Percentiles rank a stretch among this genome's conserved stretches.
These are phyloP conservation scores for Tetanocera ferruginea DNA, from an alignment of 2,888 invertebrate genomes.

Conservation along the genomic window DNA sequence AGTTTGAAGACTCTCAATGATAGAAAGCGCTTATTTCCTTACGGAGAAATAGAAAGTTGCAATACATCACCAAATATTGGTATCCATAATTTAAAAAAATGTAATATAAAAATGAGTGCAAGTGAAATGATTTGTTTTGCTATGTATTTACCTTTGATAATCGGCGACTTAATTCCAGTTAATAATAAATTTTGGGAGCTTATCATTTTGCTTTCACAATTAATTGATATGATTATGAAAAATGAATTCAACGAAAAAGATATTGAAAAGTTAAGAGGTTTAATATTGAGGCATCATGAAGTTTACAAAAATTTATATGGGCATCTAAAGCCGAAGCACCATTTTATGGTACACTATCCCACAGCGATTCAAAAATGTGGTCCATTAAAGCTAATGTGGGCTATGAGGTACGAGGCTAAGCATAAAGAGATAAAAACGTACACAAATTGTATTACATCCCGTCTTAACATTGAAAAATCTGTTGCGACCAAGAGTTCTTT, in stretches of 20 bases:
- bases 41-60: neutral
- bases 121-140: neutral
- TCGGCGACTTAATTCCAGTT: neutral
- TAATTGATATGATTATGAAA: too few species aligned
- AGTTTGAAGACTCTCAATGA: neutral
- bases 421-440: constrained; percentile 8
- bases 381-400: neutral
- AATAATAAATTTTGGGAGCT: neutral
- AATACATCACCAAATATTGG: neutral
- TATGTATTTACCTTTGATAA: neutral
- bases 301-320: neutral
- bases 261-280: neutral
- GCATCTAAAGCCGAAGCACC: constrained; percentile 3
- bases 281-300: neutral
- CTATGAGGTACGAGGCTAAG: constrained; percentile 21
- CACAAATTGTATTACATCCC: neutral
- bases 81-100: neutral
- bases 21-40: neutral
- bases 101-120: too few species aligned
- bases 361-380: constrained; percentile 9
- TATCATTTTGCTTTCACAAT: neutral
- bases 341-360: constrained; percentile 26
- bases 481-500: neutral
- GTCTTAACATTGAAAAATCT: neutral
- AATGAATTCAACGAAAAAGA: too few species aligned